A percentile compares a stretch with the other conserved stretches of the same genome.
Conservation (phyloP, 2,888 invertebrate species). For the Xylota segnis region DNA sequence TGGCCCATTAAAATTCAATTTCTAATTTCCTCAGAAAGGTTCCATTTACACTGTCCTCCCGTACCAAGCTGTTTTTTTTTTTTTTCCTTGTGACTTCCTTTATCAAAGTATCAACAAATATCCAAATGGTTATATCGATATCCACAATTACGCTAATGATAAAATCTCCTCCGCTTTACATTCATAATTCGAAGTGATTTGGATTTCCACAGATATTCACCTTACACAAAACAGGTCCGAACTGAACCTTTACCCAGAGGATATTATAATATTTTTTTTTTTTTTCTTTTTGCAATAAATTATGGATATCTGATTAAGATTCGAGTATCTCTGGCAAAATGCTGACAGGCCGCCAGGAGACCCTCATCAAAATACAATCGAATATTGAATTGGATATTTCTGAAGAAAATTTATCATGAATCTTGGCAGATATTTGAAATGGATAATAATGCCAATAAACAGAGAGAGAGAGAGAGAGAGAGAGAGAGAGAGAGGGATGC, state of each 20-base stretch:
- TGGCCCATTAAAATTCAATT: too few relatives aligned
- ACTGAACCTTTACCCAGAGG: not conserved
- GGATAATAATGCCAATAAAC: not conserved
- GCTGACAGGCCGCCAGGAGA: slow-evolving; percentile 49
- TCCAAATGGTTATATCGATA: not conserved
- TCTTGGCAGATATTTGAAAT: slow-evolving; percentile 48
- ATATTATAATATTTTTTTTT: not conserved
- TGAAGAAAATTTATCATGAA: slow-evolving; percentile 37
- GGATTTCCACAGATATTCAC: slow-evolving; percentile 5
- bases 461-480: not conserved
- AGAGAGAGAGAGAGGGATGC: not conserved
- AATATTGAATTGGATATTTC: slow-evolving; percentile 55
- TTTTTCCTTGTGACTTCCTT: not conserved
- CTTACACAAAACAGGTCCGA: not conserved
- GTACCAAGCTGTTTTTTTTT: too few relatives aligned
- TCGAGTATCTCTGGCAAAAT: slow-evolving; percentile 40
- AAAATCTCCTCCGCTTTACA: slow-evolving; percentile 5
- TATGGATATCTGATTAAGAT: slow-evolving; percentile 55
- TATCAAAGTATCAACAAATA: not conserved
- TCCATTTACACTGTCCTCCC: too few relatives aligned
- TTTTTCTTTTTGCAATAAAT: slow-evolving; percentile 41
- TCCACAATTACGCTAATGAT: slow-evolving; percentile 45
- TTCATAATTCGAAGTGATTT: slow-evolving; percentile 21
- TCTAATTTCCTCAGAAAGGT: too few relatives aligned
- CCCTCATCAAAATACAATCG: slow-evolving; percentile 58